phyloP scores from a whole-genome alignment of 2,113 vertebrate genomes.

The Tyto alba region DNA sequence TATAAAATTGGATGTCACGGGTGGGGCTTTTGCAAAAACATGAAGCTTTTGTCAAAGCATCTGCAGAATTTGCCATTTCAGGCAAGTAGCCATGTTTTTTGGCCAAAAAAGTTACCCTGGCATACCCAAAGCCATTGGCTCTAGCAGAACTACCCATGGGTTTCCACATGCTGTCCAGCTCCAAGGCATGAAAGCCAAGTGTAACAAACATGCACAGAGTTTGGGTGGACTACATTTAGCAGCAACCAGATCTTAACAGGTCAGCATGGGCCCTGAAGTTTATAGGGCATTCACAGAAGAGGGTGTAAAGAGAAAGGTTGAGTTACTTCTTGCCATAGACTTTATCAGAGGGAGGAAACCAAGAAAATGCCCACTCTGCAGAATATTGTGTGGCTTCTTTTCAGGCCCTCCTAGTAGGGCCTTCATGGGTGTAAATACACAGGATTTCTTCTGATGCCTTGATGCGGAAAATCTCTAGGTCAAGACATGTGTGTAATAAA shows the following conservation, averaged over 20 bases:
- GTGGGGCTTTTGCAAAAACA: not conserved
- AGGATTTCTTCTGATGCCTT: not conserved
- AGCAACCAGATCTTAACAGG: not conserved
- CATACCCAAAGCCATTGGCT: fast-evolving
- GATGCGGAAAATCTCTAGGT: not conserved
- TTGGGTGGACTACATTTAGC: not conserved
- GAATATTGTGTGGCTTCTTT: not conserved
- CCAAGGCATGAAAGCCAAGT: not conserved
- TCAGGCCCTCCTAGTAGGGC: not conserved
- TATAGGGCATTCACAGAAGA: not conserved
- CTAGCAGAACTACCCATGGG: not conserved
- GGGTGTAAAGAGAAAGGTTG: not conserved
- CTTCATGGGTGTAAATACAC: not conserved
- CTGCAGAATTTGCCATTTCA: not conserved
- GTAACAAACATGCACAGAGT: not conserved
- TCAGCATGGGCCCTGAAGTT: not conserved
- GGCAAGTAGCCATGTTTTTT: not conserved
- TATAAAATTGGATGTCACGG: not conserved
- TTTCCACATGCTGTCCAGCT: not conserved
- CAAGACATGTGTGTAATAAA: fast-evolving
- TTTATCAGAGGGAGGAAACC: not conserved
- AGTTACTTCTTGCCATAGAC: not conserved
- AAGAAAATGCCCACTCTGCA: not conserved
- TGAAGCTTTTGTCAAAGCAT: not conserved
- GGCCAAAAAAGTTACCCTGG: not conserved